Evolutionary conservation across 2,113 vertebrate genomes (phyloP), one percentile per base, ranked within the genome.

Genomic region (Marmota monax): DNA sequence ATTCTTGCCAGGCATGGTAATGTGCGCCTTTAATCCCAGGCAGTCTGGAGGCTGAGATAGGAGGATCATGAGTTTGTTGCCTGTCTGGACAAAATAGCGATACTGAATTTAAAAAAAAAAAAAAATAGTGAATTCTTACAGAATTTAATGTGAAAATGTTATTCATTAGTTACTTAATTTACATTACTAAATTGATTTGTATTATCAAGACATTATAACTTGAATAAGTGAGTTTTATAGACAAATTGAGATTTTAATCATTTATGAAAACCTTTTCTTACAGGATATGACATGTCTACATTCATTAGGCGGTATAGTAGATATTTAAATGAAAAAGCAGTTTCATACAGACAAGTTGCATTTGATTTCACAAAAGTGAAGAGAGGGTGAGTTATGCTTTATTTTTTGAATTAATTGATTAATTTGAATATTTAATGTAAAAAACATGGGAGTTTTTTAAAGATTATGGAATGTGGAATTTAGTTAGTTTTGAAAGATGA

Each of bases 341-440:
- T 99, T 98, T 99, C 99, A n/a, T 99, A 99, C 98, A 99, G 99
- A 98, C 99, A 99, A 98, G 99, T 99, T 96, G 99, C 99, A 97
- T 99, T 99, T 98, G 99, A 99, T 98, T 99, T 99, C 98, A 99
- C 99, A 23, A 99, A 99, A 99, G 99, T 99, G 97, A 99, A 99
- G 98, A 99, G 99, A 98, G 99, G 99, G 99, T 99, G 98, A 99
- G 99, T 98, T 96, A 73, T 90, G 29, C 34, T 95, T 94, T 77
- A 8, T 80, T 70, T 72, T 72, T 93, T 88, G 23, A 39, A 51
- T 58, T 10, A 70, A 51, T 23, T 63, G 51, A 53, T 20, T 65
- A 61, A 84, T 89, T 92, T 80, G 58, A 85, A 53, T 96, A 87
- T 89, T 96, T 93, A 63, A 93, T 78, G 25, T 45, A 23, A 82